Evolutionary conservation across 2,113 vertebrate species (phyloP).

Genomic region (Phrynosoma platyrhinos): DNA sequence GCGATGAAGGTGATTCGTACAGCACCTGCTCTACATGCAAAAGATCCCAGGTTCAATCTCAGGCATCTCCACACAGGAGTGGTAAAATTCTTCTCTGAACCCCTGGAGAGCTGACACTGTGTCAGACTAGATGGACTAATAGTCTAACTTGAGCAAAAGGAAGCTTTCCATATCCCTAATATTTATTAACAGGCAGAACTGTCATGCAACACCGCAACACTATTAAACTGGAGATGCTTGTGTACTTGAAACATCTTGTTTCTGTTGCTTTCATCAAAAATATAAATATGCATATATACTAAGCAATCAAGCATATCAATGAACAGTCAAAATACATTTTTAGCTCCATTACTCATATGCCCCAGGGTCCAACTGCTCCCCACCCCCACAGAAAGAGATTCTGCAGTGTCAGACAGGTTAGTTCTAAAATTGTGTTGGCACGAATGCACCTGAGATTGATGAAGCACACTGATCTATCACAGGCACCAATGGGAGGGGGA

Average conservation of each 20-base stretch:
- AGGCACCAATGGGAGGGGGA: constrained; percentile 2
- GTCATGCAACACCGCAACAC: background rate
- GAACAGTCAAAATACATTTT: background rate
- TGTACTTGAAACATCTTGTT: rapidly evolving
- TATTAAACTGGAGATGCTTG: background rate
- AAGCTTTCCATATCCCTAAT: background rate
- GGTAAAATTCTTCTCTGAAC: no score
- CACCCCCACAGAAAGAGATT: background rate
- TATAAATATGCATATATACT: constrained; percentile 29
- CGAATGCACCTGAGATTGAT: constrained; percentile 26
- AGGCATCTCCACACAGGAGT: no score
- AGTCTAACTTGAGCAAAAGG: no score
- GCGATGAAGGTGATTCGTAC: no score
- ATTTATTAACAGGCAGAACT: constrained; percentile 24
- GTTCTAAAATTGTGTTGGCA: constrained; percentile 40
- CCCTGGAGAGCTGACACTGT: no score
- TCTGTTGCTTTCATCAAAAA: background rate
- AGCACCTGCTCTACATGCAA: no score
- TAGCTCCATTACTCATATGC: background rate
- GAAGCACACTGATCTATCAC: constrained; percentile 41
- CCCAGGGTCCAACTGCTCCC: background rate
- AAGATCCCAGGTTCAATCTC: no score
- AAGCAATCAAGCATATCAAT: constrained; percentile 45
- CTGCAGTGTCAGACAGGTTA: constrained; percentile 31
- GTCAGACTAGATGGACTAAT: background rate